Percentiles rank a stretch among this genome's conserved stretches.
These are phyloP conservation scores for Blomia tropicalis DNA, from an alignment of 2,888 invertebrate species.

Conservation along the genomic window DNA sequence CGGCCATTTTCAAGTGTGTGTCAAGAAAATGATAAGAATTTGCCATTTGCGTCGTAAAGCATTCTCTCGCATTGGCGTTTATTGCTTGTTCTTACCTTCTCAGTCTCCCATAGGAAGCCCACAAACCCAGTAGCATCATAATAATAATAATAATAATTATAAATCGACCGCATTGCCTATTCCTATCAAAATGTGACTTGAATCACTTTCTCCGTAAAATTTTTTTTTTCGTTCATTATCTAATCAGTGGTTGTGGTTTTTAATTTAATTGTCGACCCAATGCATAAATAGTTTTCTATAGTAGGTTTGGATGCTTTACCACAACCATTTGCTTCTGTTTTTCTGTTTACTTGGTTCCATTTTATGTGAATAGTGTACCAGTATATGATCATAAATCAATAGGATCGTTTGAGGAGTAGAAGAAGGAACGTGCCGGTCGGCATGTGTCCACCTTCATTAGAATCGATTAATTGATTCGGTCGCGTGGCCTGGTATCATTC, in stretches of 20 bases:
- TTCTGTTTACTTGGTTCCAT: background rate
- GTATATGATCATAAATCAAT: background rate
- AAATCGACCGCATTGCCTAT: background rate
- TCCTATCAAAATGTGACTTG: background rate
- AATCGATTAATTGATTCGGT: conserved; percentile 3
- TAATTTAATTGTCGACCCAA: too few species aligned
- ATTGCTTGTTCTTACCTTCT: conserved; percentile 11
- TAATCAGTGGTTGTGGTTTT: background rate
- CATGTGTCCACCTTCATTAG: background rate
- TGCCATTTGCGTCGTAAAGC: too few species aligned
- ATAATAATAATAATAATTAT: too few species aligned
- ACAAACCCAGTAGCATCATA: too few species aligned
- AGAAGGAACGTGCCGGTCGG: too few species aligned
- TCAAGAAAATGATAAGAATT: conserved; percentile 12
- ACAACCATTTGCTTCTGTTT: background rate
- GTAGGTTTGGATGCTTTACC: too few species aligned
- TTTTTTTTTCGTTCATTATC: background rate
- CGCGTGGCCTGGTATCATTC: background rate
- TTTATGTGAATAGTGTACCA: background rate
- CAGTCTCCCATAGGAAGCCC: too few species aligned
- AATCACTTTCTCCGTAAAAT: background rate
- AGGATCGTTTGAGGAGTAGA: background rate
- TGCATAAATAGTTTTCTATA: too few species aligned
- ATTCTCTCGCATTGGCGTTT: conserved; percentile 9
- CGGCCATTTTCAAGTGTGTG: conserved; percentile 14